Base-by-base conservation (phyloP, 2,888 invertebrate genomes). In the Rhagium mordax region DNA sequence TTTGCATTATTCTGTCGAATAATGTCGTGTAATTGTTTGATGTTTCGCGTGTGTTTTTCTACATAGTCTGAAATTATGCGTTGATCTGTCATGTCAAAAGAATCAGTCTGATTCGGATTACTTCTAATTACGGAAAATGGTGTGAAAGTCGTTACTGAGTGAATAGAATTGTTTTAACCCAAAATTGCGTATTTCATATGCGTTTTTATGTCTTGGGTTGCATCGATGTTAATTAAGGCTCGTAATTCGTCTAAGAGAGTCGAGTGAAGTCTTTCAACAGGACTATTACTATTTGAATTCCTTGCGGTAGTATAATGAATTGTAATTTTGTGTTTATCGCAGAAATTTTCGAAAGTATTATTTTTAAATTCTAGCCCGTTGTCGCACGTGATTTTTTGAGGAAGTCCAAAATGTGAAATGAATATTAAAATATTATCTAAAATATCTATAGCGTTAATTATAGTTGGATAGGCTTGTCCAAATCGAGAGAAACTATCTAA, bases 121-220 rank as follows among this genome's bases (percentile, higher is more conserved):
- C 70, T 57, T 13, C 27, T 33, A 20, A 64, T 70, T 20, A 64
- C 64, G 55, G 64, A 57, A 53, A 70, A 64, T 13, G 70, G 57
- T 18, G 48, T 64, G 15, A 47, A 64, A 10, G 55, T 53, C 1
- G 64, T 64, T 21, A 48, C 29, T 8, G 61, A 61, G 15, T 70
- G 70, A 8, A 70, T 64, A 33, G 57, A 29, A 61, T 70, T 70
- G 62, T 70, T 70, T 62, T 70, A 70, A 5, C 61, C 49, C 6
- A 70, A 33, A 8, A 62, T 16, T 2, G 70, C 62, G 7, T 51
- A 70, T 20, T 70, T 70, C 15, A 24, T 24, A 4, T 24, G 24
- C 6, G 24, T 24, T 24, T 24, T 24, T 24, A 24, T 24, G 24
- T 24, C 24, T 6, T 24, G 3, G 6, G 3, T 24, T 24, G 24